Evolutionary conservation across 92 coral and sea anemone genomes (phyloP).

Genomic region (Pocillopora grandis): DNA sequence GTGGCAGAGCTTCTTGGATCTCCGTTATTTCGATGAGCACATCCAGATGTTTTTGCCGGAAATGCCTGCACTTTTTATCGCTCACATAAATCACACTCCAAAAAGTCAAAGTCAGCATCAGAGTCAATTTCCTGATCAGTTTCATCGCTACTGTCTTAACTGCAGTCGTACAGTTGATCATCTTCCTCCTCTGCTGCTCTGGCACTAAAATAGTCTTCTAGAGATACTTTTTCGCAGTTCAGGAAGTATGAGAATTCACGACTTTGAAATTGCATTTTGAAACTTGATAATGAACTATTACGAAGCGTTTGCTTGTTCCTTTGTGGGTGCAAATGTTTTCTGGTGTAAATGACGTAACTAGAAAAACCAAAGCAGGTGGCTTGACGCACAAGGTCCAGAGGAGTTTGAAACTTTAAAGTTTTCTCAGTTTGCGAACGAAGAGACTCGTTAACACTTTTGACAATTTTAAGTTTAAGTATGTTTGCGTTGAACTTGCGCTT

Average conservation of each 20-base stretch:
- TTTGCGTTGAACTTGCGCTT: no score
- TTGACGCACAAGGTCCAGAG: no score
- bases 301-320: neutral
- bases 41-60: conserved; percentile 22
- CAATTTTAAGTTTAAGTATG: no score
- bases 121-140: conserved; percentile 26
- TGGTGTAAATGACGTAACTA: no score
- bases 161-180: neutral
- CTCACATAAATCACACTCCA: conserved; percentile 36
- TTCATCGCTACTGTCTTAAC: conserved; percentile 22
- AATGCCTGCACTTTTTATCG: conserved; percentile 37
- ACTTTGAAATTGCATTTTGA: neutral
- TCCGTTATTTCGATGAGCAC: conserved; percentile 33
- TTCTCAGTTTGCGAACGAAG: no score
- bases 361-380: no score
- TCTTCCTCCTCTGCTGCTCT: conserved; percentile 37
- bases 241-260: conserved; percentile 34
- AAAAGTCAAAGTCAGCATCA: conserved; percentile 32
- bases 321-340: neutral
- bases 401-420: no score
- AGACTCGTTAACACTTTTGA: no score
- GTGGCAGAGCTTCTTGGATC: conserved; percentile 36
- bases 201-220: conserved; percentile 36
- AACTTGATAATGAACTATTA: no score
- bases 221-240: conserved; percentile 30